Evolutionary conservation across 1,140 invertebrate species (phyloP), one percentile per base, ranked within the genome.

Genomic region (Halyomorpha halys): DNA sequence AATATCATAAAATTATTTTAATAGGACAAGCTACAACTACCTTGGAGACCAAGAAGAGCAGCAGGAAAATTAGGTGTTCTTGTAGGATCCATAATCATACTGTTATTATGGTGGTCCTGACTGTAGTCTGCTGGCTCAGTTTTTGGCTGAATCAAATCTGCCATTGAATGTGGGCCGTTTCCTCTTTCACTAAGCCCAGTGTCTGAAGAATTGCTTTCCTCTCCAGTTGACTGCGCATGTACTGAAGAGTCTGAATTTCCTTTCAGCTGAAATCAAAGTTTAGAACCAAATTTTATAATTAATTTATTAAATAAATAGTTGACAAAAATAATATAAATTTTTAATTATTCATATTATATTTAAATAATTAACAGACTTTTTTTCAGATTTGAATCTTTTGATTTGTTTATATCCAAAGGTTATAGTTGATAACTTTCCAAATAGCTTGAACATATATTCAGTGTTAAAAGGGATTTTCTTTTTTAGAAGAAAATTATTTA

Each of bases 141-240:
- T 11, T 54, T 54, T 1, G 61, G 56, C 44, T 21, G 45, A 15
- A 25, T 23, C 39, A 44, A 16, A n/a, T 53, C 62, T 14, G 34
- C 21, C 16, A 51, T 34, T 23, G 34, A 23, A 21, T 64, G 51
- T n/a, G 53, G 74, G 23, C 72, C 71, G 71, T 74, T 74, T 39
- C 82, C 82, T 27, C 81, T 80, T 71, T 86, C 84, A 68, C 82
- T 84, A 30, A 81, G 76, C 59, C 81, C 84, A 15, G 83, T 84
- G 70, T 86, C 84, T 68, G 76, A 79, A 68, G 82, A 84, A 54
- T 73, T 74, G 56, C 72, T 74, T 65, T 91, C 88, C 69, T 90
- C 88, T 27, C 87, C 86, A 13, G 86, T 87, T 53, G 85, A 86
- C 72, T 86, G 85, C 13, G 83, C 81, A 76, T 82, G 76, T 19